These are phyloP conservation scores for Drosophila macrothrix DNA, from an alignment of 2,888 invertebrate genomes.

Conservation along the genomic window DNA sequence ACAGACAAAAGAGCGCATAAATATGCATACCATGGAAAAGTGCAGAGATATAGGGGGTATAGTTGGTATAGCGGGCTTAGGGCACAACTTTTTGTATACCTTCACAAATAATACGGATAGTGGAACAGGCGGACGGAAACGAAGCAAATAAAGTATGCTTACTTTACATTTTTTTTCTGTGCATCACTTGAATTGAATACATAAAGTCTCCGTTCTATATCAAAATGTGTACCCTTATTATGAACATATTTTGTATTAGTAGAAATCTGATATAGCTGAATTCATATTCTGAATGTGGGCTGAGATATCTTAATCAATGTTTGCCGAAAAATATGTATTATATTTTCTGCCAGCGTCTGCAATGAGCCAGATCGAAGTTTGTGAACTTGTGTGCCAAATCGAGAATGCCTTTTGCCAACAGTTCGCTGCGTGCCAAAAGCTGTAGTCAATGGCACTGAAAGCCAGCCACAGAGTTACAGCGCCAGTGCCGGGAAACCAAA, in stretches of 20 bases:
- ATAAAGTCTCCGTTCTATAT: background rate
- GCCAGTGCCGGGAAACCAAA: slow-evolving; percentile 23
- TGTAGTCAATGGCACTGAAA: slow-evolving; percentile 49
- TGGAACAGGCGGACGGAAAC: background rate
- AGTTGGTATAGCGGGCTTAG: background rate
- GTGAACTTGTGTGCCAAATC: slow-evolving; percentile 61
- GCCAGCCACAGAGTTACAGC: slow-evolving; percentile 33
- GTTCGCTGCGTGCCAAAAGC: slow-evolving; percentile 70
- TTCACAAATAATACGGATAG: background rate
- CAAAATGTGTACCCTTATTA: background rate
- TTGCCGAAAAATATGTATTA: background rate
- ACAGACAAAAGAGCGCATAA: slow-evolving; percentile 56
- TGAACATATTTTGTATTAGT: background rate
- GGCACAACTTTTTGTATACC: background rate
- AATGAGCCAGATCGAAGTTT: slow-evolving; percentile 14
- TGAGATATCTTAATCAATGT: background rate
- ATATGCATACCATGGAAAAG: slow-evolving; percentile 38
- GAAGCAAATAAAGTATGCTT: background rate
- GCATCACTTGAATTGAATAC: background rate
- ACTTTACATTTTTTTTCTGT: background rate
- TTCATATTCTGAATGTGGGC: background rate
- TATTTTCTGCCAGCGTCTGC: background rate
- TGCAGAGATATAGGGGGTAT: no score
- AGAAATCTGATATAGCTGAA: background rate
- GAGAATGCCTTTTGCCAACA: slow-evolving; percentile 69